Evolutionary conservation across 2,113 vertebrate species (phyloP).

Genomic region (Copsychus sechellarum): DNA sequence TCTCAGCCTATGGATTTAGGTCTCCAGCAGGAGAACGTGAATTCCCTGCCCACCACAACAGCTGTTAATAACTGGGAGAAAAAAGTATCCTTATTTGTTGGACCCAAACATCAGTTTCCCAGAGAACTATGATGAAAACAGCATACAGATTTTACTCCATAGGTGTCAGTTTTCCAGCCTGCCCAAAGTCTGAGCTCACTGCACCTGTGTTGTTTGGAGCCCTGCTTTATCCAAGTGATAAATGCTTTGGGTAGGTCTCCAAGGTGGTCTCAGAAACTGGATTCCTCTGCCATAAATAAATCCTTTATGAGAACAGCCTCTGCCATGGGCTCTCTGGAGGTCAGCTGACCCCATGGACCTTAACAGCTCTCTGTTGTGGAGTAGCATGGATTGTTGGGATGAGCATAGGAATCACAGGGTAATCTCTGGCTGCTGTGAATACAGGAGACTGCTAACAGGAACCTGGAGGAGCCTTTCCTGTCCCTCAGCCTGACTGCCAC

Average conservation of each 20-base stretch:
- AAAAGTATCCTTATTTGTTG: background rate
- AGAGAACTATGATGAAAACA: background rate
- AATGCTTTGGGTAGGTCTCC: background rate
- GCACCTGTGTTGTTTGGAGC: background rate
- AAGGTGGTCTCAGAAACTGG: background rate
- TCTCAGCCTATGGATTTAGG: background rate
- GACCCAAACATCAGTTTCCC: background rate
- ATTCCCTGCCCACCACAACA: background rate
- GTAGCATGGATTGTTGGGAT: background rate
- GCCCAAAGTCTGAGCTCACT: background rate
- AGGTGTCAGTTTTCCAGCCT: background rate
- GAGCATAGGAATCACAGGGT: background rate
- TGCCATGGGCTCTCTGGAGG: background rate
- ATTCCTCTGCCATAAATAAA: background rate
- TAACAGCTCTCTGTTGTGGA: background rate
- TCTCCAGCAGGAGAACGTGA: background rate
- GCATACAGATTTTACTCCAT: background rate
- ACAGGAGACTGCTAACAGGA: background rate
- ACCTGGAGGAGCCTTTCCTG: background rate
- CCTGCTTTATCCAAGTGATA: background rate
- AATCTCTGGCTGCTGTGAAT: background rate
- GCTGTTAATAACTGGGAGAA: background rate
- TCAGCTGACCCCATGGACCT: background rate
- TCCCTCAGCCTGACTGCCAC: background rate
- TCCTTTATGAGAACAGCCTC: background rate